Evolutionary conservation across 2,113 vertebrate genomes (phyloP).

Genomic region (Puma concolor): DNA sequence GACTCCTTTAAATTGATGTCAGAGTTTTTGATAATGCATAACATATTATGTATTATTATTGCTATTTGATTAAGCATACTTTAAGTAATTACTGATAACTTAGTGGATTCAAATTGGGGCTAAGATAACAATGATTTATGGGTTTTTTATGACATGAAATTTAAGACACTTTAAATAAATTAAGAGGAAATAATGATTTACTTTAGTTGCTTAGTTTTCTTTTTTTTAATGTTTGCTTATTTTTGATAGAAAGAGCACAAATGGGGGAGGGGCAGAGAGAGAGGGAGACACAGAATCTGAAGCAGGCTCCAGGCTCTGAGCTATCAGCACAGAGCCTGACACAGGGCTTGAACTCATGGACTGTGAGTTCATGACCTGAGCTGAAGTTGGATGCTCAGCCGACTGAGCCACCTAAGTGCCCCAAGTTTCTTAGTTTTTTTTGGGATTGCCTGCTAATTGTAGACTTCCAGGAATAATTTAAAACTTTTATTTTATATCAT

Average conservation of each 20-base stretch:
- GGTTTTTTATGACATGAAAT: slow-evolving; percentile 11
- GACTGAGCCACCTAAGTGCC: too few relatives aligned
- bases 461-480: slow-evolving; percentile 41
- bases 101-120: not conserved
- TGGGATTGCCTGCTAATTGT: slow-evolving; percentile 20
- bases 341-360: too few relatives aligned
- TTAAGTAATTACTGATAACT: not conserved
- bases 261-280: too few relatives aligned
- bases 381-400: accelerated
- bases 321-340: too few relatives aligned
- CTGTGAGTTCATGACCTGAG: too few relatives aligned
- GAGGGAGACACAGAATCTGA: too few relatives aligned
- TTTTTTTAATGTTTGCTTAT: not conserved
- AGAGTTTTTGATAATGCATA: not conserved
- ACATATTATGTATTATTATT: not conserved
- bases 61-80: not conserved
- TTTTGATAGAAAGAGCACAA: too few relatives aligned
- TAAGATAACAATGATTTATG: not conserved
- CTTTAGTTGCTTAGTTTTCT: not conserved
- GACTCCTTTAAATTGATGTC: not conserved
- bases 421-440: not conserved
- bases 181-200: slow-evolving; percentile 42
- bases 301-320: too few relatives aligned
- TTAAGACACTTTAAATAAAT: slow-evolving; percentile 27
- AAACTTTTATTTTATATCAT: slow-evolving; percentile 48